A percentile compares a stretch with the other conserved stretches of the same genome.
These are phyloP conservation scores for Darwinula stevensoni DNA, from an alignment of 2,888 invertebrate species.

Conservation along the genomic window DNA sequence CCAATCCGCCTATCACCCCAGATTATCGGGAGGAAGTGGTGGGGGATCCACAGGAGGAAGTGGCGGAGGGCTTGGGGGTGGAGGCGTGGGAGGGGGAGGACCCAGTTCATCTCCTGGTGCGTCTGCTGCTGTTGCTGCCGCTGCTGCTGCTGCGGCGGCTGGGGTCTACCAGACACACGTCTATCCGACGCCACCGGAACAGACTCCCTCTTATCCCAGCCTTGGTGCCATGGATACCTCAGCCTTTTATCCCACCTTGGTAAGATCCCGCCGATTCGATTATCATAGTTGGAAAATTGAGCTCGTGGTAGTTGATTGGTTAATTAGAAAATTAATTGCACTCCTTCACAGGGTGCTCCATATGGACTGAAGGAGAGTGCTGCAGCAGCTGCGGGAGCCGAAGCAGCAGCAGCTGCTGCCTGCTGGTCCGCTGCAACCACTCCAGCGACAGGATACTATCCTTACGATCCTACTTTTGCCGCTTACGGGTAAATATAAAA, in stretches of 20 bases:
- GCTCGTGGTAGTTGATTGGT: too few species aligned
- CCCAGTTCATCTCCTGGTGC: too few species aligned
- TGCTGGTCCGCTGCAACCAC: not conserved
- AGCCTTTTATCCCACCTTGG: slow-evolving; percentile 79
- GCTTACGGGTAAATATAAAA: slow-evolving; percentile 1
- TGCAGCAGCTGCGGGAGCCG: too few species aligned
- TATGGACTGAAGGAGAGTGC: too few species aligned
- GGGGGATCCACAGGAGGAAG: slow-evolving; percentile 30
- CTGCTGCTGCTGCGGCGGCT: too few species aligned
- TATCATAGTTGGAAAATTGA: too few species aligned
- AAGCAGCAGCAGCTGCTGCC: not conserved
- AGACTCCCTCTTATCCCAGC: slow-evolving; percentile 71
- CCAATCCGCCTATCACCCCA: slow-evolving; percentile 46
- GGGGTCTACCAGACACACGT: slow-evolving; percentile 53
- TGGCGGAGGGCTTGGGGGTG: too few species aligned
- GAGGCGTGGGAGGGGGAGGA: too few species aligned
- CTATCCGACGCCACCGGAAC: slow-evolving; percentile 47
- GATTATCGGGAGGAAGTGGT: too few species aligned
- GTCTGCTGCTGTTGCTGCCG: slow-evolving; percentile 20
- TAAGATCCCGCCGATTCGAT: too few species aligned
- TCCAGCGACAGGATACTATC: not conserved
- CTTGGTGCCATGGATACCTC: slow-evolving; percentile 64
- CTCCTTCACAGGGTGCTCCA: too few species aligned
- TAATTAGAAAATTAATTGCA: too few species aligned
- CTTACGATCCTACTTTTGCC: not conserved